Evolutionary conservation across 35 echinoderm and acorn worm species (phyloP).

Genomic region (Chiridota heheva): DNA sequence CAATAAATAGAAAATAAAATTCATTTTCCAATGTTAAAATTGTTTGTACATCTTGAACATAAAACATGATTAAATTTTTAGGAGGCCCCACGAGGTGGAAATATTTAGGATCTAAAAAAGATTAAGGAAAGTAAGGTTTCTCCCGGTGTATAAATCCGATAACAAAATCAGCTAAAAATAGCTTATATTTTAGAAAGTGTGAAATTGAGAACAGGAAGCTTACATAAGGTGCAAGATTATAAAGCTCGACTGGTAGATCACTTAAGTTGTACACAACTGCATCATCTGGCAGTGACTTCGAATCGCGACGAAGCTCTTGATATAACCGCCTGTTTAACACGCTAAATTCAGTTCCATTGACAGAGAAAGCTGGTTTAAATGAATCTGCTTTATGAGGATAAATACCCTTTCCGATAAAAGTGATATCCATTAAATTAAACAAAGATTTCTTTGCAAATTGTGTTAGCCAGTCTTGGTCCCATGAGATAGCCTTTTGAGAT

Average conservation of each 20-base stretch:
- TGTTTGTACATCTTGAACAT: too few species aligned
- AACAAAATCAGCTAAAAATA: too few species aligned
- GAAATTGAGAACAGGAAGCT: too few species aligned
- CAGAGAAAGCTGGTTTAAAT: not conserved
- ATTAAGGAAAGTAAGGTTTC: too few species aligned
- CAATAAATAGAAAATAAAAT: too few species aligned
- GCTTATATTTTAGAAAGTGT: too few species aligned
- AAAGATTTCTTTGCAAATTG: constrained; percentile 29
- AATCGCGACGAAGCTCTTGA: not conserved
- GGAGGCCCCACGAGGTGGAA: too few species aligned
- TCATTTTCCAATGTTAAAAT: too few species aligned
- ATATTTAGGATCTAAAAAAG: too few species aligned
- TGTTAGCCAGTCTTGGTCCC: constrained; percentile 41
- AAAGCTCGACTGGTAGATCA: constrained; percentile 32
- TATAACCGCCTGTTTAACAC: constrained; percentile 3
- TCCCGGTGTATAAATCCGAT: too few species aligned
- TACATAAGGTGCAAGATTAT: constrained; percentile 47
- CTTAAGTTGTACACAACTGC: constrained; percentile 8
- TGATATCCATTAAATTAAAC: constrained; percentile 33
- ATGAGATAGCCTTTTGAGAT: constrained; percentile 19
- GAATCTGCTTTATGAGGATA: not conserved
- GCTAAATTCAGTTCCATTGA: not conserved
- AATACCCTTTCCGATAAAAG: constrained; percentile 41
- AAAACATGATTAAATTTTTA: too few species aligned
- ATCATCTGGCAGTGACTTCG: not conserved